phyloP scores from a whole-genome alignment of 2,113 vertebrate genomes.

The Carettochelys insculpta region DNA sequence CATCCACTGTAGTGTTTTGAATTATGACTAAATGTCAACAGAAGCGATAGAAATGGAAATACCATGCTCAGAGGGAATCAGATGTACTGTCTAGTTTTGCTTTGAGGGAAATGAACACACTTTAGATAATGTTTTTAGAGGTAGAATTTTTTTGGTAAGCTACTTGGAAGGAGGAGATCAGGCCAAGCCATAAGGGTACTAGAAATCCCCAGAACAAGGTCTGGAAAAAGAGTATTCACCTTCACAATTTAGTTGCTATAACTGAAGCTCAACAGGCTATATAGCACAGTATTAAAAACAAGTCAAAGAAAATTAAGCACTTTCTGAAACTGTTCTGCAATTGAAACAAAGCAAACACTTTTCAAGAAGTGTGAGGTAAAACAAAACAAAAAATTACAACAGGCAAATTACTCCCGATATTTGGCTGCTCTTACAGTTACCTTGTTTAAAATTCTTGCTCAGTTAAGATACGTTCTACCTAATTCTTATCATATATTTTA shows the following conservation, averaged over 20 bases:
- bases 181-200: neutral
- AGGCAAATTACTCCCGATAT: slow-evolving; percentile 24
- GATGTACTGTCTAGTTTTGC: neutral
- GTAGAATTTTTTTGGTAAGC: neutral
- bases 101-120: neutral
- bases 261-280: neutral
- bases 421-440: neutral
- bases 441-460: neutral
- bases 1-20: neutral
- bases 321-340: slow-evolving; percentile 23
- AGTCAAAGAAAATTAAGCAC: slow-evolving; percentile 14
- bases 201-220: neutral
- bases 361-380: slow-evolving; percentile 16
- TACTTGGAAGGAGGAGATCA: neutral
- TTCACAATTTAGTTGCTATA: neutral
- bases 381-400: neutral
- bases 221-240: neutral
- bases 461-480: slow-evolving; percentile 2
- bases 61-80: neutral
- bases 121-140: neutral
- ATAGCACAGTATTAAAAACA: slow-evolving; percentile 8
- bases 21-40: neutral
- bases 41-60: neutral
- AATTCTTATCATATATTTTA: neutral
- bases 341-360: slow-evolving; percentile 30